These are phyloP conservation scores for Carollia perspicillata DNA, from an alignment of 2,113 vertebrate genomes.

Conservation along the genomic window DNA sequence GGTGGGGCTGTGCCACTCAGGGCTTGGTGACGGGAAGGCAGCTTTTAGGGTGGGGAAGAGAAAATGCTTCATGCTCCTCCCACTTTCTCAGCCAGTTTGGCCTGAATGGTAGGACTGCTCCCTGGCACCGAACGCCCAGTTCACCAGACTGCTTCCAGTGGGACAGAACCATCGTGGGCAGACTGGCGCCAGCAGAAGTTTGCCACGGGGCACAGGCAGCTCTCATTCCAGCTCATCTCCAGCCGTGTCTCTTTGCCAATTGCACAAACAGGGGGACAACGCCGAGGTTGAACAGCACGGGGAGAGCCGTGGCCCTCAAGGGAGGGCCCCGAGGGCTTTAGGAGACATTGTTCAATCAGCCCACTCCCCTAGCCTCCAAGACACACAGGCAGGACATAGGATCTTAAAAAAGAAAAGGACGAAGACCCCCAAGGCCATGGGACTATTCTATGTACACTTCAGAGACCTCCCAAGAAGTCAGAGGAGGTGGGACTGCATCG, in stretches of 20 bases:
- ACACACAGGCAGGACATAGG: not conserved
- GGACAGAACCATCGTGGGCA: not conserved
- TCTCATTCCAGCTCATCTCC: not conserved
- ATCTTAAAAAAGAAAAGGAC: not conserved
- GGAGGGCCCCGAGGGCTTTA: not conserved
- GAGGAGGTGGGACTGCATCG: not conserved
- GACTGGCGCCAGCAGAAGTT: not conserved
- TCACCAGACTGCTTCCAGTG: not conserved
- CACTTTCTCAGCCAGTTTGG: not conserved
- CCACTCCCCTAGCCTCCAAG: not conserved
- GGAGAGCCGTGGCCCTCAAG: not conserved
- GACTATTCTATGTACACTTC: not conserved
- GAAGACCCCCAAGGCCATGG: not conserved
- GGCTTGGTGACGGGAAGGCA: not conserved
- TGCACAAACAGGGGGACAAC: not conserved
- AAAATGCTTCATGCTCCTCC: not conserved
- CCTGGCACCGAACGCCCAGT: not conserved
- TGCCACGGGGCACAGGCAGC: not conserved
- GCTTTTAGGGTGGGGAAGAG: not conserved
- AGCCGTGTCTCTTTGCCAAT: not conserved
- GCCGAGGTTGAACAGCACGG: not conserved
- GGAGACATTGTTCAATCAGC: not conserved
- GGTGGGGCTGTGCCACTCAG: rapidly evolving
- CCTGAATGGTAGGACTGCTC: not conserved
- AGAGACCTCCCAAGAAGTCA: not conserved